phyloP scores from a whole-genome alignment of 2,888 invertebrate genomes.

The Clunio marinus region DNA sequence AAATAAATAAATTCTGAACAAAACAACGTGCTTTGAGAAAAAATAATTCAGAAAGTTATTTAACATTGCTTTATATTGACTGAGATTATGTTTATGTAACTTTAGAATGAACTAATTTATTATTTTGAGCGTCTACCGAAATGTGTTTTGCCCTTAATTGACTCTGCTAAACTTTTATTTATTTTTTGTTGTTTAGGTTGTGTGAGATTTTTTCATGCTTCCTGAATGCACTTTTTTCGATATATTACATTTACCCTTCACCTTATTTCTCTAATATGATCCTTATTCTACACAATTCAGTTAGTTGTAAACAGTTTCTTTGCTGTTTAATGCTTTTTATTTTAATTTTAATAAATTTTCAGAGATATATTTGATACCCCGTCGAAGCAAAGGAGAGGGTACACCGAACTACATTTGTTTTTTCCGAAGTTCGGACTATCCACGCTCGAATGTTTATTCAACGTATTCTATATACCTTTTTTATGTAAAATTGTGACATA shows the following conservation, averaged over 20 bases:
- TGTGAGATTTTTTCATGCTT: slow-evolving; percentile 32
- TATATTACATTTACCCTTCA: neutral
- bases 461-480: too few species aligned
- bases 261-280: slow-evolving; percentile 4
- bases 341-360: too few species aligned
- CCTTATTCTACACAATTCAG: neutral
- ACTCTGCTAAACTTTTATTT: slow-evolving; percentile 28
- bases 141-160: slow-evolving; percentile 31
- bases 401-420: too few species aligned
- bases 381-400: too few species aligned
- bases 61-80: neutral
- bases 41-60: neutral
- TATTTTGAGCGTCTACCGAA: too few species aligned
- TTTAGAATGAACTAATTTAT: too few species aligned
- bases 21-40: slow-evolving; percentile 35
- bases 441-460: too few species aligned
- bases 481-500: too few species aligned
- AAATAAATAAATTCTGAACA: slow-evolving; percentile 36
- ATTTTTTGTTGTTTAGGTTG: slow-evolving; percentile 38
- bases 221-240: slow-evolving; percentile 22
- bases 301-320: neutral
- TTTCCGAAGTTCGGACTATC: too few species aligned
- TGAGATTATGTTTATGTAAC: neutral
- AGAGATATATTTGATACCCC: too few species aligned
- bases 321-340: too few species aligned